Base-by-base conservation (phyloP, 1,140 invertebrate species). In the Adoxophyes honmai region DNA sequence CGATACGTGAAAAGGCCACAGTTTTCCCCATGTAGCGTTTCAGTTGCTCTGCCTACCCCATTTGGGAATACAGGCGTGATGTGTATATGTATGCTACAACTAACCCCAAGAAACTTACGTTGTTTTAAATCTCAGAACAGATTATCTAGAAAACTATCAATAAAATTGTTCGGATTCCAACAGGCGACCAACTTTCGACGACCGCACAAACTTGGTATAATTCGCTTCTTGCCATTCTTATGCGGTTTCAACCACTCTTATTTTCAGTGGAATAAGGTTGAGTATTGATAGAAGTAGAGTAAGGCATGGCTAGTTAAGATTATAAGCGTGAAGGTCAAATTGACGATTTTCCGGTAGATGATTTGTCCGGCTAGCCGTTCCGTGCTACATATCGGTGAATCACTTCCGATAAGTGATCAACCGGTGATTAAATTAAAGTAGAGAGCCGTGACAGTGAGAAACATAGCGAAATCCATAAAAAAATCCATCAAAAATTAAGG, bases 381-480 rank as follows among this genome's bases (percentile, higher is more conserved):
- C 42, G 42, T 18, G 21, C 42, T 48, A 48, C 16, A 48, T 44
- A 44, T 28, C 42, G 10, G 21, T 28, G 42, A 48, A 21, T 48
- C 18, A 4, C 42, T 3, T 28, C 42, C 42, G 21, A 48, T 48
- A 48, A 48, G n/a, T n/a, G 42, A 48, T 44, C 4, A 28, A 4
- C 18, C 13, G 11, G 10, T 4, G 21, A 48, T 48, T 48, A 28
- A 28, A 28, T 28, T 28, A 28, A 28, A 6, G 21, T 44, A 21
- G 16, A 4, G n/a, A 18, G 5, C 4, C 14, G 9, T 44, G 39
- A 21, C 39, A 44, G 2, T 44, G 10, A 3, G 39, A 44, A 18
- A n/a, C n/a, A n/a, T n/a, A n/a, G n/a, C n/a, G n/a, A n/a, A n/a
- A n/a, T n/a, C n/a, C n/a, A n/a, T n/a, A n/a, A n/a, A n/a, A n/a